Conservation (phyloP, 2,888 invertebrate species). For the Nasonovia ribisnigri region DNA sequence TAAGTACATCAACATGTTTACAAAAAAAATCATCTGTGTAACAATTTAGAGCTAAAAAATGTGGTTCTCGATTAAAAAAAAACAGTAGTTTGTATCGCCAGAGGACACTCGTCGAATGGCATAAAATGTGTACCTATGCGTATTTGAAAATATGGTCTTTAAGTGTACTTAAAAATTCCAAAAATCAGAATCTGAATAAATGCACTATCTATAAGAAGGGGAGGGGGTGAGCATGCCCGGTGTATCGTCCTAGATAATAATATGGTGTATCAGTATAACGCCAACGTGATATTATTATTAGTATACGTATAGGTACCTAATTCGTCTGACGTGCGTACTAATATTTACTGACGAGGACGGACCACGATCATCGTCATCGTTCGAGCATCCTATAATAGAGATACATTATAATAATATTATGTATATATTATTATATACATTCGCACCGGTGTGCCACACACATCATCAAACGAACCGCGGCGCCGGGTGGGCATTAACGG, state of each 20-base stretch:
- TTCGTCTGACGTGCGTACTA: background rate
- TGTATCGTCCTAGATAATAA: background rate
- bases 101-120: background rate
- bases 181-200: background rate
- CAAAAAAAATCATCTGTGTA: background rate
- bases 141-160: background rate
- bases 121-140: background rate
- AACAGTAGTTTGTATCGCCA: background rate
- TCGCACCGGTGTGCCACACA: background rate
- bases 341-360: background rate
- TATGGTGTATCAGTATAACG: background rate
- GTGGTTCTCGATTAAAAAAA: background rate
- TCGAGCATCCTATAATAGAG: background rate
- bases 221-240: background rate
- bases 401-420: background rate
- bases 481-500: conserved; percentile 5
- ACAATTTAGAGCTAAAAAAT: background rate
- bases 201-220: background rate
- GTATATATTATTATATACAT: background rate
- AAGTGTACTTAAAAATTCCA: background rate
- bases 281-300: background rate
- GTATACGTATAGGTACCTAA: background rate
- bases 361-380: background rate
- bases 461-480: background rate
- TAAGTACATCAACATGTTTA: background rate